Evolutionary conservation across 2,888 invertebrate species (phyloP).

Genomic region (Eilema sororculum): DNA sequence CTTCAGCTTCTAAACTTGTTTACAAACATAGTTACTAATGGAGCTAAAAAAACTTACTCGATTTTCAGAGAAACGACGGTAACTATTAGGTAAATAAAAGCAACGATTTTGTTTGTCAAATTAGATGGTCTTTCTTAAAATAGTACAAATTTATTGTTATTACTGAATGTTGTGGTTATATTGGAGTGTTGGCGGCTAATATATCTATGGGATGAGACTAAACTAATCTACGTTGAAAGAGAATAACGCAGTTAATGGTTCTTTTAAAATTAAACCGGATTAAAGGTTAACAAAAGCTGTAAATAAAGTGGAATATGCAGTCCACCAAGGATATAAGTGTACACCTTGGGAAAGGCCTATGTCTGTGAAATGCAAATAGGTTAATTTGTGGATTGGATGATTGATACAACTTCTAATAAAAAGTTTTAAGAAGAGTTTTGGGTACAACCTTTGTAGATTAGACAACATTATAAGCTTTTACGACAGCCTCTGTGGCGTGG

Average conservation of each 20-base stretch:
- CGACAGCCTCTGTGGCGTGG: no score
- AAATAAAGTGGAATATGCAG: background rate
- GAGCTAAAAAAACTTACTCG: background rate
- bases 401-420: no score
- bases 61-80: background rate
- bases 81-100: background rate
- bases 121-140: constrained; percentile 22
- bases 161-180: constrained; percentile 27
- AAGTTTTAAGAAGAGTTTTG: no score
- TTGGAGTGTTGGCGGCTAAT: constrained; percentile 25
- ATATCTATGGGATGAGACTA: constrained; percentile 18
- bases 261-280: constrained; percentile 31
- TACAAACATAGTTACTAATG: background rate
- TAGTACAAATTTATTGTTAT: constrained; percentile 40
- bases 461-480: no score
- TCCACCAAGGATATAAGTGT: no score
- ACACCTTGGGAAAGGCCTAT: no score
- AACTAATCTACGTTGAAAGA: constrained; percentile 22
- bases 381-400: no score
- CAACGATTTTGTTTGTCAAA: constrained; percentile 13
- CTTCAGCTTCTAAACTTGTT: background rate
- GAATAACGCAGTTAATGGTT: constrained; percentile 18
- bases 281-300: constrained; percentile 12
- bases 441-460: no score
- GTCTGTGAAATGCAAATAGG: no score